Evolutionary conservation across 2,113 vertebrate genomes (phyloP), one percentile per base, ranked within the genome.

Genomic region (Ciconia stormi): DNA sequence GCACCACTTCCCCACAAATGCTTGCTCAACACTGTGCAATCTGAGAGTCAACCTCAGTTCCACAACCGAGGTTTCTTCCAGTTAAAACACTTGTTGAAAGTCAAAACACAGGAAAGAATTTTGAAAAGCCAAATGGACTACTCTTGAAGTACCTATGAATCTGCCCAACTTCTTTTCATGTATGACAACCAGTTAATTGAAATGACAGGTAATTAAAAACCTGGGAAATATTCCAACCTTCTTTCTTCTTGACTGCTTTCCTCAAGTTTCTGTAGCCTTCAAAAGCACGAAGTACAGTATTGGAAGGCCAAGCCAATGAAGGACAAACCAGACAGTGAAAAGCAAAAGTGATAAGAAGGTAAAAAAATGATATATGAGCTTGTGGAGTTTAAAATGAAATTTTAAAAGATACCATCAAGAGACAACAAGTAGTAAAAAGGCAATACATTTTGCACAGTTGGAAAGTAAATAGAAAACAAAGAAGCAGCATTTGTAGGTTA

Each of bases 251-350:
- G 98, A 98, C 95, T 98, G 98, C 96, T 98, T 98, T 99, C 98
- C 97, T 99, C 98, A 97, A 98, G 98, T 97, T 98, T 99, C 98
- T 98, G 99, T 97, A 99, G 99, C 99, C 99, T 99, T 99, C 98
- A 96, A 98, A 98, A 98, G 97, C 97, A 96, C 92, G 97, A 98
- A 97, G 98, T 97, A 98, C 97, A 98, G 94, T 98, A 98, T 98
- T 97, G 97, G 97, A 98, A 98, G 96, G 97, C 98, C 98, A 98
- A 98, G 98, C 97, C 98, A 98, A 98, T 97, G 98, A 98, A 97
- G 97, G 95, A 98, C 97, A 98, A 98, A 98, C 97, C 98, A 98
- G 98, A 97, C 98, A 97, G 97, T 97, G 97, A 98, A 98, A 96
- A 98, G 98, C 97, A 95, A 98, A 97, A 98, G 95, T 97, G 93